Percentiles rank a stretch among this genome's conserved stretches.
phyloP scores from a whole-genome alignment of 2,113 vertebrate genomes.

The Pseudorasbora parva region DNA sequence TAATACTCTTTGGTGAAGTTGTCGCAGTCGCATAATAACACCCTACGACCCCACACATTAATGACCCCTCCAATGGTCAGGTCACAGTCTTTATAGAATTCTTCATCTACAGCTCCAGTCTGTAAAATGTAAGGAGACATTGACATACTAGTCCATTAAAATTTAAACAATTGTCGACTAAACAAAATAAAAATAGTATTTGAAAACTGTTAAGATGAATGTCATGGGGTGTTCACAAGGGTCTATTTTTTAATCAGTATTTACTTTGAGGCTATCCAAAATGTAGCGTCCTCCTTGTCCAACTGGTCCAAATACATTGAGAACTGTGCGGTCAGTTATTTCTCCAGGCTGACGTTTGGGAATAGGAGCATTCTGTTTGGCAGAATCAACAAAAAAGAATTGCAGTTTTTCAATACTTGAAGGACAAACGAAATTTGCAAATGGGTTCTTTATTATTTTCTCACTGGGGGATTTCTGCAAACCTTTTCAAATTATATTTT shows the following conservation, averaged over 20 bases:
- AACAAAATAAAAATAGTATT: background rate
- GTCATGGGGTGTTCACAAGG: background rate
- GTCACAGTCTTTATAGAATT: slow-evolving; percentile 89
- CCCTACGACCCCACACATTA: slow-evolving; percentile 88
- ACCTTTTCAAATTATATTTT: slow-evolving; percentile 69
- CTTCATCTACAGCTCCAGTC: slow-evolving; percentile 80
- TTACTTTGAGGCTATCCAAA: slow-evolving; percentile 84
- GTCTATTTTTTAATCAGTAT: slow-evolving; percentile 40
- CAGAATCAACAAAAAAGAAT: slow-evolving; percentile 44
- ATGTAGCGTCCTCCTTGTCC: slow-evolving; percentile 75
- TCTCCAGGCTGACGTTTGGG: slow-evolving; percentile 80
- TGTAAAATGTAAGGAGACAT: slow-evolving; percentile 61
- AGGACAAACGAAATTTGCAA: slow-evolving; percentile 44
- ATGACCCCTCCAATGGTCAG: slow-evolving; percentile 83
- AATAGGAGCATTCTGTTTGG: slow-evolving; percentile 71
- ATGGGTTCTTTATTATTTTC: slow-evolving; percentile 48
- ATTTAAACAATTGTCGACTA: background rate
- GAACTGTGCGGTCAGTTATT: slow-evolving; percentile 79
- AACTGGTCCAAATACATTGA: slow-evolving; percentile 79
- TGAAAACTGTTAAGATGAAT: background rate
- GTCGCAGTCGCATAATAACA: slow-evolving; percentile 88
- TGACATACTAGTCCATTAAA: background rate
- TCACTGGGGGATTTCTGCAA: slow-evolving; percentile 48
- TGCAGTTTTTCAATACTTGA: slow-evolving; percentile 12
- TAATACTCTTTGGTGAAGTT: slow-evolving; percentile 91